Evolutionary conservation across 2,113 vertebrate genomes (phyloP), one percentile per base, ranked within the genome.

Genomic region (Cnemophilus loriae): DNA sequence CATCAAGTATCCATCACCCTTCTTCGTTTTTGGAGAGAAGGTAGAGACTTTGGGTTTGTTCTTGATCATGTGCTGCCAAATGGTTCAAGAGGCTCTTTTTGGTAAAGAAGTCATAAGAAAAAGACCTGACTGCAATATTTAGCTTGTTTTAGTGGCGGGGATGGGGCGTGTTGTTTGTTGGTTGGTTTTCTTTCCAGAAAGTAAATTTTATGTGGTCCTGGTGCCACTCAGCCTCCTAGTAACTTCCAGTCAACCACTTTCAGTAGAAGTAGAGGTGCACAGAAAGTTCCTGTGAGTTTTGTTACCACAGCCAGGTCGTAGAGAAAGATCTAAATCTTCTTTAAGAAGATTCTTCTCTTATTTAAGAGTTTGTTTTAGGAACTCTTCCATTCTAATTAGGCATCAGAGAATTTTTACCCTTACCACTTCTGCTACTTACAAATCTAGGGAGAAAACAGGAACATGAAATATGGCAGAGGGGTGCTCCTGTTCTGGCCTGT

Each of bases 11-110:
- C 99, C 99, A 1, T 99, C 98, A 0, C 99, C 99, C 1, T 99
- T 99, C 97, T 99, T 99, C 4, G 98, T 99, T 90, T 99, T 99
- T 97, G 98, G 99, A 47, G 99, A 99, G 97, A 99, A 99, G 99
- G 99, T 99, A 97, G 84, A 96, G 57, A n/a, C 13, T 64, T 68
- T 1, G 30, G 42, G 42, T 74, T 80, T 74, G 11, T 64, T 82
- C 57, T 67, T 87, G 24, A 37, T 64, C 30, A 7, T 3, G 1
- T 82, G 60, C 73, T 22, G 10, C 37, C 30, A 64, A 3, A 44
- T 41, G 76, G 60, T 71, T 82, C 8, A 37, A 79, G 61, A 90
- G 47, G 17, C 44, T 88, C 23, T 44, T 69, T 74, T 55, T 46
- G 35, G 18, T 55, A 52, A 79, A 68, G 33, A 79, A 63, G 5